Evolutionary conservation across 2,888 invertebrate genomes (phyloP), one percentile per base, ranked within the genome.

Genomic region (Catotricha subobsoleta): DNA sequence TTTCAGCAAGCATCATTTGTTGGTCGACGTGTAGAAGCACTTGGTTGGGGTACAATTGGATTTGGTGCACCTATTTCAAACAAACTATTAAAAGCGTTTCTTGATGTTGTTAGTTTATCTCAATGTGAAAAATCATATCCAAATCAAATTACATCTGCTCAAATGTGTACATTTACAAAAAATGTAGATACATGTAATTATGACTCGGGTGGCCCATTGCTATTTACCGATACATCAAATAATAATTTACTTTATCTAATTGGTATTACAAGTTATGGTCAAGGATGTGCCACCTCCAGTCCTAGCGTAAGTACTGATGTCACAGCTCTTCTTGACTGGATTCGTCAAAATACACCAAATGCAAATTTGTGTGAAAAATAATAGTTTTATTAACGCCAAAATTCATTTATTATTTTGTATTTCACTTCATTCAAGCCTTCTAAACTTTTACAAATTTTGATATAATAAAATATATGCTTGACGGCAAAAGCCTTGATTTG

Each of bases 261-360:
- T 10, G 76, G 72, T 2, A 54, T 74, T 30, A 67, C 74, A 16
- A 71, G 69, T 42, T 66, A 57, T 47, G 76, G 76, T 3, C 50
- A 53, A 21, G 64, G 53, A 23, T 77, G 76, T 50, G 74, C 64
- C 9, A 50, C 59, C 1, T 49, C 48, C 7, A 48, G 49, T 41
- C 71, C 74, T 1, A 65, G 65, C 23, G 62, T 74, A 2, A 74
- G 73, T 52, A 67, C 68, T 0, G 61, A 69, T 42, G 62, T 76
- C 3, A 64, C 70, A n/a, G 58, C 65, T 2, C 71, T 62, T 53
- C 46, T 75, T 3, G 55, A 64, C 12, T 76, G 75, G 74, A 71
- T 76, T 35, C 48, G 58, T 7, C 44, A 47, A 19, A 54, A 55
- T 38, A 62, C 63, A 5, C 8, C 28, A 12, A 51, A 54, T 20